Conservation (phyloP, 92 coral and sea anemone genomes). For the Nematostella vectensis region DNA sequence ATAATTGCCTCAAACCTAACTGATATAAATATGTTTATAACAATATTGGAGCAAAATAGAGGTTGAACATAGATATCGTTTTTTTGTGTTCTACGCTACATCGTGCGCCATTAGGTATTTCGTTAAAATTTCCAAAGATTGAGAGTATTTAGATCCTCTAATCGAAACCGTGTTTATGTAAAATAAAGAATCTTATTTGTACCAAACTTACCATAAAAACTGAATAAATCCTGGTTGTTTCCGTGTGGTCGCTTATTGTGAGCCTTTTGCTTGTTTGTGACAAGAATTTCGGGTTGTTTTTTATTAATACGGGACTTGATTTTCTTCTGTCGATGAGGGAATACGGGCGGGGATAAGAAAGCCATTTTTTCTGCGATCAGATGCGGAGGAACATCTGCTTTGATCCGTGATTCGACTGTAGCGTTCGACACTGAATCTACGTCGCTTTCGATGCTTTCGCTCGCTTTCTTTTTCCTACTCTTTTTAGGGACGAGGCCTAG, state of each 20-base stretch:
- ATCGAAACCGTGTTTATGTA: too few species aligned
- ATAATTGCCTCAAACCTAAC: too few species aligned
- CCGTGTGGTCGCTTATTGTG: constrained; percentile 49
- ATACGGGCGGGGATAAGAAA: constrained; percentile 50
- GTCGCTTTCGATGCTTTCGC: constrained; percentile 54
- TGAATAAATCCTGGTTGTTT: constrained; percentile 61
- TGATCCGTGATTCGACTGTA: constrained; percentile 27
- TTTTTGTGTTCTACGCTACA: too few species aligned
- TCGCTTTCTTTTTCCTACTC: constrained; percentile 83
- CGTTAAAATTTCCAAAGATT: too few species aligned
- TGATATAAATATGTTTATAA: too few species aligned
- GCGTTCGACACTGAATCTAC: constrained; percentile 36
- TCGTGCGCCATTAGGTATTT: too few species aligned
- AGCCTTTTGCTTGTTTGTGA: constrained; percentile 53
- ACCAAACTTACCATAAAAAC: constrained; percentile 77
- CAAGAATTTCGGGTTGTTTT: constrained; percentile 45
- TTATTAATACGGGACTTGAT: constrained; percentile 36
- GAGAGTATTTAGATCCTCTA: too few species aligned
- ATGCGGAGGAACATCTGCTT: constrained; percentile 75
- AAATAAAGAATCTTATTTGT: too few species aligned
- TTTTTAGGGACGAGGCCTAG: constrained; percentile 95
- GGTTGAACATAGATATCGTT: too few species aligned
- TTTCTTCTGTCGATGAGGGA: constrained; percentile 60
- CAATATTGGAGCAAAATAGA: too few species aligned
- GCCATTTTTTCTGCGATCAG: constrained; percentile 64